Base-by-base conservation (phyloP, 2,797 vertebrate genomes). In the Nyctibius grandis region DNA sequence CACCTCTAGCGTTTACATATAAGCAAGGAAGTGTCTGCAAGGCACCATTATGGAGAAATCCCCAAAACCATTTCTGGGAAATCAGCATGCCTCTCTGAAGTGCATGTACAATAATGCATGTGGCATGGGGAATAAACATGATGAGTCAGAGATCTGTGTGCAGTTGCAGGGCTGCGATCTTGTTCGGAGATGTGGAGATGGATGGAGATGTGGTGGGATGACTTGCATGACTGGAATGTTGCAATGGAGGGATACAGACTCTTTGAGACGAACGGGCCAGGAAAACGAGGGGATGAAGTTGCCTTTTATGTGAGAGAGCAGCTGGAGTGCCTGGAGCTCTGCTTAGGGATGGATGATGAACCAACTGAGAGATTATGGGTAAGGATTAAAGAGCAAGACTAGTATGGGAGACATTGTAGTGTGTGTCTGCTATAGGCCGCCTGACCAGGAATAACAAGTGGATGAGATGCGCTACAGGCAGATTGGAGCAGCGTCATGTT, bases 81-180 rank as follows among this genome's bases (percentile, higher is more conserved):
- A n/a, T 57, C 22, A 18, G n/a, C 13, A 5, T 63, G 33, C 51
- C 19, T 67, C 42, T 23, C 48, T 68, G 33, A 59, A 47, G 40
- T 13, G 22, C 40, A 3, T 1, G 2, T 48, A 15, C 36, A 45
- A 2, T 50, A 44, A 20, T 3, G 8, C 1, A 3, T 50, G 50
- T 1, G 1, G 42, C 15, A 7, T 5, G 45, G 54, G 48, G 33
- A 50, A 8, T 61, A 54, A 29, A 29, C 16, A 0, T 11, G 14
- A 10, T 47, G 68, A 44, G 34, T 40, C 7, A 3, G 44, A n/a
- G 51, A 36, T 15, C 23, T 76, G 44, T 40, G 57, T 34, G n/a
- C 50, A 6, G 8, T 75, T 57, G 57, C 42, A 45, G 50, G 25
- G 33, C 48, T 61, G 42, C 2, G 29, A 33, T 61, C 22, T 42